Conservation (phyloP, 2,797 vertebrate species). For the Catostomus latipinnis region DNA sequence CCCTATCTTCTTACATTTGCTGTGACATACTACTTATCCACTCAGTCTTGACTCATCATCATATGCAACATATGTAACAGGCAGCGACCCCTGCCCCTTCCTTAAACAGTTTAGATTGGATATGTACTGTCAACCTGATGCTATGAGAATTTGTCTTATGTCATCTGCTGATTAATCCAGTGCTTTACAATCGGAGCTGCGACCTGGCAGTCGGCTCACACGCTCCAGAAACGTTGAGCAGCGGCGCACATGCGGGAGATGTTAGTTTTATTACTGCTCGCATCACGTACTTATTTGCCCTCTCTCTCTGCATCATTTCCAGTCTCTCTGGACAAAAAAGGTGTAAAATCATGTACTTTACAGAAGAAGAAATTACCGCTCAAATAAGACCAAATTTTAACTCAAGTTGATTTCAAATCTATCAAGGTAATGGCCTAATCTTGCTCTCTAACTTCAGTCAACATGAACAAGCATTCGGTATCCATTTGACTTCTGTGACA, state of each 20-base stretch:
- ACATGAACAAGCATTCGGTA: background rate
- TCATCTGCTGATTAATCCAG: slow-evolving; percentile 12
- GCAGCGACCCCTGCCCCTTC: background rate
- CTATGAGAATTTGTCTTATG: slow-evolving; percentile 5
- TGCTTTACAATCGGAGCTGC: slow-evolving; percentile 2
- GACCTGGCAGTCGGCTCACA: background rate
- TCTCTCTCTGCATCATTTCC: slow-evolving; percentile 29
- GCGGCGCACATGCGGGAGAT: slow-evolving; percentile 11
- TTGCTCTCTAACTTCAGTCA: background rate
- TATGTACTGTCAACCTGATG: slow-evolving; percentile 5
- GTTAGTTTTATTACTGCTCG: background rate
- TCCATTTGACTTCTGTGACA: no score
- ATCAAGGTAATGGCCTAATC: background rate
- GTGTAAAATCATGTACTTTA: slow-evolving; percentile 74
- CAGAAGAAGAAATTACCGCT: slow-evolving; percentile 82
- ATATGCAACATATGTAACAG: background rate
- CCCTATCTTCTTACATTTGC: background rate
- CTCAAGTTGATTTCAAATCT: slow-evolving; percentile 82
- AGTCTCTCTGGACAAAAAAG: background rate
- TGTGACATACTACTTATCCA: background rate
- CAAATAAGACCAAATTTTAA: slow-evolving; percentile 82
- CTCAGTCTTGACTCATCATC: background rate
- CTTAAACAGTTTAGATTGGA: slow-evolving; percentile 6
- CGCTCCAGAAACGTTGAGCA: background rate
- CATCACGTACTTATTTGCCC: background rate